Conservation (phyloP, 2,888 invertebrate species). For the Horisme vitalbata region DNA sequence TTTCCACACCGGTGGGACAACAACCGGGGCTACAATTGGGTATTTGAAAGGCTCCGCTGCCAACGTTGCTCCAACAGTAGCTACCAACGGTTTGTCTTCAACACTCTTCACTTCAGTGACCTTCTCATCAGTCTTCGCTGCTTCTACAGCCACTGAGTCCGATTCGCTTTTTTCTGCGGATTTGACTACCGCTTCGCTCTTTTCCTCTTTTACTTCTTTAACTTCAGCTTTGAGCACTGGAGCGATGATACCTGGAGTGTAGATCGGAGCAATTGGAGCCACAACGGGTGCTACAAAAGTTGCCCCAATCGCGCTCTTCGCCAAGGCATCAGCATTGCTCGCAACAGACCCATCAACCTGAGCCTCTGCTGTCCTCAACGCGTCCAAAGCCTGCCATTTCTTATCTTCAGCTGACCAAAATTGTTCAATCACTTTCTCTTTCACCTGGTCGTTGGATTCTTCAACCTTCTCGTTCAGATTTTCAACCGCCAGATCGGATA, state of each 20-base stretch:
- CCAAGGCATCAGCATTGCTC: constrained; percentile 45
- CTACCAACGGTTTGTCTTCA: constrained; percentile 21
- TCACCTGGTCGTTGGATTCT: constrained; percentile 50
- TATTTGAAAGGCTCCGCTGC: constrained; percentile 17
- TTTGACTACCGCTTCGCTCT: constrained; percentile 38
- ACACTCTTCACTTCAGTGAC: constrained; percentile 4
- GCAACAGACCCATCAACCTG: constrained; percentile 59
- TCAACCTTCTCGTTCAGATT: constrained; percentile 50
- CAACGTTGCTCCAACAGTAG: constrained; percentile 9
- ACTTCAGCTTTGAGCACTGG: constrained; percentile 27
- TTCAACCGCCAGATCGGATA: constrained; percentile 50
- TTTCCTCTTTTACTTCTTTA: constrained; percentile 38
- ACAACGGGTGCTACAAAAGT: constrained; percentile 26
- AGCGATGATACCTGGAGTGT: constrained; percentile 22
- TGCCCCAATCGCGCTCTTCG: constrained; percentile 43
- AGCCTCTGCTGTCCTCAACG: constrained; percentile 61
- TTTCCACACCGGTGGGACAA: constrained; percentile 4
- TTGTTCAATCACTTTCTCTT: constrained; percentile 49
- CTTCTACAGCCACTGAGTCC: constrained; percentile 35
- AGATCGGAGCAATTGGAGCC: constrained; percentile 19
- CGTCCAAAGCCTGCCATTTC: constrained; percentile 70
- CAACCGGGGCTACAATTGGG: constrained; percentile 19
- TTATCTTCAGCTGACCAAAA: constrained; percentile 66
- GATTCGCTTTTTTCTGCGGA: constrained; percentile 25
- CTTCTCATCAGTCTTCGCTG: constrained; percentile 29